A percentile compares a stretch with the other conserved stretches of the same genome.
Conservation (phyloP, 2,888 invertebrate genomes). For the Thera obeliscata region DNA sequence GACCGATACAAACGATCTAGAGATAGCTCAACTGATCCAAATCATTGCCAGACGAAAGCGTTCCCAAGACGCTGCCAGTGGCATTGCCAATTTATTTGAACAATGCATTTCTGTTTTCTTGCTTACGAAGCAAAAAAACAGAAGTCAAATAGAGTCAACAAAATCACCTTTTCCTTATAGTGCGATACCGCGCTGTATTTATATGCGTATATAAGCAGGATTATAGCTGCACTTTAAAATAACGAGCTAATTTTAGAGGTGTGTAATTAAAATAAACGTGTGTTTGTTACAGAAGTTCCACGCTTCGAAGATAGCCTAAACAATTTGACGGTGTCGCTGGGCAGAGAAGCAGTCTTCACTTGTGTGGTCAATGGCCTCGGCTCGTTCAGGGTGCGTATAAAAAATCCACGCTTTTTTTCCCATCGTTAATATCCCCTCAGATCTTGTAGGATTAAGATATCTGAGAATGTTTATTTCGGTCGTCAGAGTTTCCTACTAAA, state of each 20-base stretch:
- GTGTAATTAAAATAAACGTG: slow-evolving; percentile 45
- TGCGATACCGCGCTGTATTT: slow-evolving; percentile 25
- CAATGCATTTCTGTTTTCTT: background rate
- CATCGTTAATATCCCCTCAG: too few species aligned
- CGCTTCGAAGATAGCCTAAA: slow-evolving; percentile 91
- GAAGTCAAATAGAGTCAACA: slow-evolving; percentile 13
- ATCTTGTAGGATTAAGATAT: too few species aligned
- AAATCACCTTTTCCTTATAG: slow-evolving; percentile 16
- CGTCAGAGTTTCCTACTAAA: too few species aligned
- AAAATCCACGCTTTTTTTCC: too few species aligned
- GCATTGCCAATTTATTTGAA: too few species aligned
- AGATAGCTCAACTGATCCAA: too few species aligned
- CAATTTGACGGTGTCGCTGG: slow-evolving; percentile 92
- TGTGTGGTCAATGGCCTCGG: slow-evolving; percentile 93
- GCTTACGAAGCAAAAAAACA: background rate
- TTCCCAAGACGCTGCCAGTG: too few species aligned
- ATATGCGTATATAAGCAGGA: slow-evolving; percentile 35
- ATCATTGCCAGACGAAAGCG: too few species aligned
- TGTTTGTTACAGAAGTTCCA: slow-evolving; percentile 84
- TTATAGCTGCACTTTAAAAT: slow-evolving; percentile 37
- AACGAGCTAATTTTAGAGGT: slow-evolving; percentile 33
- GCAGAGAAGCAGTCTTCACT: slow-evolving; percentile 92
- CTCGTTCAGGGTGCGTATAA: slow-evolving; percentile 88
- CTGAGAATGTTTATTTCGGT: too few species aligned
- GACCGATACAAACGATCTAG: too few species aligned